Evolutionary conservation across 2,888 invertebrate species (phyloP).

Genomic region (Eupeodes luniger): DNA sequence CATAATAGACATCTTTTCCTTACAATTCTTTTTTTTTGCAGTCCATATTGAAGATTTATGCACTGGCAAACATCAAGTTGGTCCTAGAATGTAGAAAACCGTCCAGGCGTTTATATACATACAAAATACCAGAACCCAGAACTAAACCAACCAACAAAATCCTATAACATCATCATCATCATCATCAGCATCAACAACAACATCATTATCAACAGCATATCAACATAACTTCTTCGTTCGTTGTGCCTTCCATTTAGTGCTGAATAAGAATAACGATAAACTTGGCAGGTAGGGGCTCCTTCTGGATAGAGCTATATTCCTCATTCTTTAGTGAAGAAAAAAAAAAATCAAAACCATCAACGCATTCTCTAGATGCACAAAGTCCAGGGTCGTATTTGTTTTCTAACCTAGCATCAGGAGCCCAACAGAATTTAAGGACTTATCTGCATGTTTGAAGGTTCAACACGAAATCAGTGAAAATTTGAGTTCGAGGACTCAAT

Average conservation of each 20-base stretch:
- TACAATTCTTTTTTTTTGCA: conserved; percentile 32
- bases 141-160: conserved; percentile 53
- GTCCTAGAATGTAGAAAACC: conserved; percentile 52
- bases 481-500: background rate
- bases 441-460: background rate
- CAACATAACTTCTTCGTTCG: conserved; percentile 67
- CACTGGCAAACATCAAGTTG: conserved; percentile 61
- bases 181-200: too few relatives aligned
- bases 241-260: conserved; percentile 63
- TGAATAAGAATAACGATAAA: conserved; percentile 54
- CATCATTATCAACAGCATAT: conserved; percentile 14
- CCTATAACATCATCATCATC: conserved; percentile 54
- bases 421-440: background rate
- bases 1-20: conserved; percentile 58
- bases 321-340: background rate
- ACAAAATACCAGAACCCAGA: conserved; percentile 11
- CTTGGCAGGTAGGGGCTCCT: conserved; percentile 10
- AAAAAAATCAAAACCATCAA: conserved; percentile 26
- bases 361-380: conserved; percentile 45
- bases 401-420: background rate
- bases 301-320: conserved; percentile 17
- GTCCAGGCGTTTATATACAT: conserved; percentile 27
- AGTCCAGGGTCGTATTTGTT: conserved; percentile 2
- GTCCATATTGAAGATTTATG: conserved; percentile 59
- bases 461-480: background rate